Evolutionary conservation across 2,113 vertebrate genomes (phyloP).

Genomic region (Chaetodon trifascialis): DNA sequence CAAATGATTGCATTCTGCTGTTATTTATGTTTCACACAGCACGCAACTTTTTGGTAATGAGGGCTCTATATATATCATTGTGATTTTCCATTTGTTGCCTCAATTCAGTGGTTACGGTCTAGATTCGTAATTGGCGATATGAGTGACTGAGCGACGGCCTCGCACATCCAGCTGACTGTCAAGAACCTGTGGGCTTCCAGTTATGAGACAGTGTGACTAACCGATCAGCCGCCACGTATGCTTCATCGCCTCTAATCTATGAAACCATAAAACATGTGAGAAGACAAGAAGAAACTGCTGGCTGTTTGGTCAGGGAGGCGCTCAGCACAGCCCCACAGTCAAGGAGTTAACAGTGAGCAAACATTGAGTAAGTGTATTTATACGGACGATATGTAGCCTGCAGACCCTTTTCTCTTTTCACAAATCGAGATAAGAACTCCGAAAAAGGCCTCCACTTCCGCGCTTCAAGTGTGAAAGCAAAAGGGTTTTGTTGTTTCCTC

Average conservation of each 20-base stretch:
- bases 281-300: slow-evolving; percentile 46
- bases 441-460: slow-evolving; percentile 16
- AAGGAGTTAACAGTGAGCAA: slow-evolving; percentile 52
- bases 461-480: slow-evolving; percentile 61
- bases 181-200: slow-evolving; percentile 19
- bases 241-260: slow-evolving; percentile 45
- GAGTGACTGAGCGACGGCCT: neutral
- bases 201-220: slow-evolving; percentile 37
- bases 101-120: neutral
- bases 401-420: slow-evolving; percentile 21
- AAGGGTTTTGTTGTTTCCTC: slow-evolving; percentile 53
- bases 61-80: too few species aligned
- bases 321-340: slow-evolving; percentile 13
- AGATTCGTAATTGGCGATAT: neutral
- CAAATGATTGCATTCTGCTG: too few species aligned
- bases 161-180: neutral
- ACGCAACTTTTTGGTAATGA: too few species aligned
- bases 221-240: slow-evolving; percentile 32
- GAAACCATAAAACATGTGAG: slow-evolving; percentile 58
- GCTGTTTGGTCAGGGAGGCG: slow-evolving; percentile 72
- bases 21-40: too few species aligned
- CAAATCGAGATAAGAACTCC: slow-evolving; percentile 47
- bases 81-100: neutral
- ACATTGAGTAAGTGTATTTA: slow-evolving; percentile 53
- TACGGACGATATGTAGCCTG: slow-evolving; percentile 1